These are phyloP conservation scores for Steromphala cineraria DNA, from an alignment of 2,888 invertebrate species.

Conservation along the genomic window DNA sequence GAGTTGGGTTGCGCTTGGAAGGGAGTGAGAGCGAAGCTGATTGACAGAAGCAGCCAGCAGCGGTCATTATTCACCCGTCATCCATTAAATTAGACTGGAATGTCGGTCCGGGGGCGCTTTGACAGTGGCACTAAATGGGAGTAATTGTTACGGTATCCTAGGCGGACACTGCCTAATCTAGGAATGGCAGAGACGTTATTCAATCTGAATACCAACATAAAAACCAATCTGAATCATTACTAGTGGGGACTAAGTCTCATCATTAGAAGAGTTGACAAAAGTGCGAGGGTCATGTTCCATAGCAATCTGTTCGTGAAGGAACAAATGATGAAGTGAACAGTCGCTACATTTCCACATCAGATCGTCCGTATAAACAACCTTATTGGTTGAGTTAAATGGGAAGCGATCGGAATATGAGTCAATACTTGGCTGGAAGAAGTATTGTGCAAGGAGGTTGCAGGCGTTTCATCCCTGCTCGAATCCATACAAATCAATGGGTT, in stretches of 20 bases:
- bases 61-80: background rate
- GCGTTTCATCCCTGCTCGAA: background rate
- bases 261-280: too few relatives aligned
- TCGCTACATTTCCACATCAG: background rate
- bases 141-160: too few relatives aligned
- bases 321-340: too few relatives aligned
- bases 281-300: too few relatives aligned
- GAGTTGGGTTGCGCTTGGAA: background rate
- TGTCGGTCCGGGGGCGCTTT: background rate
- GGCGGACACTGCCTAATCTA: too few relatives aligned
- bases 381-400: background rate
- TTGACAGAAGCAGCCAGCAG: background rate
- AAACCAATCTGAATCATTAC: too few relatives aligned
- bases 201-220: too few relatives aligned
- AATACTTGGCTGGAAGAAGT: background rate
- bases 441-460: background rate
- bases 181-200: too few relatives aligned
- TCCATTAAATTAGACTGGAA: background rate
- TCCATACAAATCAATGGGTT: background rate
- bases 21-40: background rate
- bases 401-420: slow-evolving; percentile 4
- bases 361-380: background rate
- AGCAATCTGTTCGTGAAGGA: too few relatives aligned
- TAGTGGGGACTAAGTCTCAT: too few relatives aligned
- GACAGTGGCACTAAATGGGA: background rate